Base-by-base conservation (phyloP, 2,888 invertebrate species). In the Lithosia quadra region DNA sequence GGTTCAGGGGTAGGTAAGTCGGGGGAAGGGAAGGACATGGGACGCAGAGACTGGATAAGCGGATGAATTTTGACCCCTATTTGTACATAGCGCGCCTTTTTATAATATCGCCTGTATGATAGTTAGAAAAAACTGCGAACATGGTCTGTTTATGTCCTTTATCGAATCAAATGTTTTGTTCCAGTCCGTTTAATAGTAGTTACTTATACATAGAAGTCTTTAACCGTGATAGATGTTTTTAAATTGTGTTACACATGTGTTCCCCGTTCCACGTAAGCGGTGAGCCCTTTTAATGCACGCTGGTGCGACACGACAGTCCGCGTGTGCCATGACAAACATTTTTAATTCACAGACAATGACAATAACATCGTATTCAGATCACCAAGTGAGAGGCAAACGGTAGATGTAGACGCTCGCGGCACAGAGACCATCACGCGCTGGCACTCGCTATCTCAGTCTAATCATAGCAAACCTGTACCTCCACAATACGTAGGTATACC, bases 331-430 rank as follows among this genome's bases (percentile, higher is more conserved):
- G 91, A 89, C 87, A 86, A 92, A 92, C 91, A 85, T 83, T 86
- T 82, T 79, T 82, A 84, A 83, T 85, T 85, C 84, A 89, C 88
- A 88, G 85, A 89, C 87, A 88, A 84, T 86, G 84, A 89, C 86
- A 87, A 67, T 84, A 79, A 85, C 83, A 86, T 83, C 84, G 80
- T 84, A 86, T 83, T 88, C 89, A 89, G 82, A 90, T 89, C 94
- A 93, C 92, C 93, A 88, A 88, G 93, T 94, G 94, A 91, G 87
- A 92, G 91, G 91, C 91, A 91, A 92, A 91, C 91, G 90, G 88
- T 87, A 86, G 77, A 85, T 79, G 84, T 80, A 79, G 84, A 87
- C 88, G 88, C 88, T 80, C 87, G 88, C 91, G 88, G 89, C 91
- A 90, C 92, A 88, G 91, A 89, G 91, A 91, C 78, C 72, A 34